Conservation (phyloP, 2,797 vertebrate genomes). For the Cirrhinus molitorella region DNA sequence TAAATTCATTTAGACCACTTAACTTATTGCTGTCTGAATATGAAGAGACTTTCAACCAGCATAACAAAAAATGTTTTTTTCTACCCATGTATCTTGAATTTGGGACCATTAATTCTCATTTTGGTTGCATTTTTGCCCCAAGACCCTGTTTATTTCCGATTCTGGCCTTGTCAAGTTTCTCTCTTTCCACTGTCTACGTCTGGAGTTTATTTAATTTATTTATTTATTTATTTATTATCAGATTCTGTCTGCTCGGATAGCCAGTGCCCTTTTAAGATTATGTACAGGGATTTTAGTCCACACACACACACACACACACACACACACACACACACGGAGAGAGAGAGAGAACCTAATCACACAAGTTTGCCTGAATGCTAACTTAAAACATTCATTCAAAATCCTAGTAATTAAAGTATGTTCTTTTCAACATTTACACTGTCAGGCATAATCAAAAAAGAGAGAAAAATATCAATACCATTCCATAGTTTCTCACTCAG, state of each 20-base stretch:
- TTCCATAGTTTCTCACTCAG: neutral
- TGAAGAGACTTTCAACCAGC: too few relatives aligned
- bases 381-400: neutral
- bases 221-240: too few relatives aligned
- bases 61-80: too few relatives aligned
- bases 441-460: neutral
- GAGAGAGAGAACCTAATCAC: too few relatives aligned
- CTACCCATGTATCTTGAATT: too few relatives aligned
- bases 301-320: neutral
- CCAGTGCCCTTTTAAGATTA: slow-evolving; percentile 12
- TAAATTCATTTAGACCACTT: too few relatives aligned
- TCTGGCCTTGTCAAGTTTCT: neutral
- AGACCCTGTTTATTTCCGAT: neutral
- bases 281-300: neutral
- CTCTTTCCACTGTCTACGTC: neutral
- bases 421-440: neutral
- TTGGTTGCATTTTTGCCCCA: too few relatives aligned
- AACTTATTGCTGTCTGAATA: too few relatives aligned
- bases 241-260: neutral
- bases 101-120: too few relatives aligned
- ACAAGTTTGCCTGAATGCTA: neutral
- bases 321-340: neutral
- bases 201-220: too few relatives aligned
- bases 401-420: neutral
- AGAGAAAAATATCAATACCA: neutral